Evolutionary conservation across 2,888 invertebrate species (phyloP), one percentile per base, ranked within the genome.

Genomic region (Teleogryllus oceanicus): DNA sequence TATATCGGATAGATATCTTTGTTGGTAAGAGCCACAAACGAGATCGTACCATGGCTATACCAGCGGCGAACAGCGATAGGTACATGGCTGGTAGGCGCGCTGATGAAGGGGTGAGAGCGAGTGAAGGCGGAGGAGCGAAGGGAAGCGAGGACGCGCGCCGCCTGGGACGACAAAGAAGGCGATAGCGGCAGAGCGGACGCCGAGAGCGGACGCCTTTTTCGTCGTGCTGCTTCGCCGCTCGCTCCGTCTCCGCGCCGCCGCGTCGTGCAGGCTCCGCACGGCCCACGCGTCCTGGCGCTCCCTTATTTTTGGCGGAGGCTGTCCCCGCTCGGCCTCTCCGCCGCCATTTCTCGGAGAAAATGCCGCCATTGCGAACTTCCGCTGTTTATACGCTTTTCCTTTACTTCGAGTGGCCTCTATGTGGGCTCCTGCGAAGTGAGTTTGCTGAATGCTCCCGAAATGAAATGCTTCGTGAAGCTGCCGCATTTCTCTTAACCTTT

Each of bases 281-380:
- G 16, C 62, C 3, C 16, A 12, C 62, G 16, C n/a, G 16, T 62
- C 62, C 62, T 2, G 51, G 51, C 51, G 11, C 51, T 16, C 51
- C 1, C 62, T 0, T 12, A 12, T 62, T 62, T 62, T 62, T 62
- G 62, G 62, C 13, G 62, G 62, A 62, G 62, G 62, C 62, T 62
- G 62, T n/a, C 62, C 16, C 62, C n/a, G 4, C 62, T 1, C 62
- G 2, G 18, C 62, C 18, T 62, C n/a, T 62, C 62, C 16, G 62
- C 62, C 62, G 62, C 62, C 62, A 62, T 62, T 62, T 62, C 62
- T 62, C 16, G 16, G 13, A n/a, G 62, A 62, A 62, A 62, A 62
- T 62, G 62, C 62, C 62, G 62, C 62, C 62, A 62, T 62, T 62
- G 62, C 62, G n/a, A 62, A 62, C 11, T 62, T 62, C n/a, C n/a